These are phyloP conservation scores for Panurus biarmicus DNA, from an alignment of 2,113 vertebrate species.

Conservation along the genomic window DNA sequence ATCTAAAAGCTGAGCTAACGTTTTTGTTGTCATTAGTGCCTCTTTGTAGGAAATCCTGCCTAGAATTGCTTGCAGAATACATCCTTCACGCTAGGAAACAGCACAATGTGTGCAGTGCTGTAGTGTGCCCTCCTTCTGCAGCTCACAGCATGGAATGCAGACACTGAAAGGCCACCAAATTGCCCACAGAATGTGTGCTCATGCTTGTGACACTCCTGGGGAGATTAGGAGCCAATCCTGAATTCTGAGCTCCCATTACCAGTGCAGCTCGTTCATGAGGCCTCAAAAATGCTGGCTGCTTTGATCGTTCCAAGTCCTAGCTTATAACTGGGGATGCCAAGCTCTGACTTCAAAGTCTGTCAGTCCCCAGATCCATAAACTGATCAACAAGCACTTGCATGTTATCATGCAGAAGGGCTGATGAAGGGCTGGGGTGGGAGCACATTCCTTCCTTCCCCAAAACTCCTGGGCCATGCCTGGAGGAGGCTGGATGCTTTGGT, in stretches of 20 bases:
- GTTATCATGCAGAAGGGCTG: conserved; percentile 17
- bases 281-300: conserved; percentile 19
- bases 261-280: neutral
- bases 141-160: neutral
- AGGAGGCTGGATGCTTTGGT: conserved; percentile 27
- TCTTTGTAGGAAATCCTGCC: conserved; percentile 16
- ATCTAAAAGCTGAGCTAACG: neutral
- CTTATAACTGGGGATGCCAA: conserved; percentile 15
- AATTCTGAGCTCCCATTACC: neutral
- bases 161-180: conserved; percentile 3
- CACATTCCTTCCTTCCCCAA: conserved; percentile 19
- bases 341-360: conserved; percentile 43
- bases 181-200: neutral
- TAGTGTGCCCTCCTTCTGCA: neutral
- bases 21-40: neutral
- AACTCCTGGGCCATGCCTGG: neutral
- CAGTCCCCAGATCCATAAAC: conserved; percentile 34
- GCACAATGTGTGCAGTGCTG: neutral
- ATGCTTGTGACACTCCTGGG: neutral
- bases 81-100: neutral
- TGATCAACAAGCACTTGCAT: conserved; percentile 37
- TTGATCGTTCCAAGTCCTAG: conserved; percentile 33
- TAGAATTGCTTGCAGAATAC: neutral
- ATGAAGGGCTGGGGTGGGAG: neutral
- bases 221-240: conserved; percentile 2